These are phyloP conservation scores for Chionodraco myersi DNA, from an alignment of 2,113 vertebrate species.

Conservation along the genomic window DNA sequence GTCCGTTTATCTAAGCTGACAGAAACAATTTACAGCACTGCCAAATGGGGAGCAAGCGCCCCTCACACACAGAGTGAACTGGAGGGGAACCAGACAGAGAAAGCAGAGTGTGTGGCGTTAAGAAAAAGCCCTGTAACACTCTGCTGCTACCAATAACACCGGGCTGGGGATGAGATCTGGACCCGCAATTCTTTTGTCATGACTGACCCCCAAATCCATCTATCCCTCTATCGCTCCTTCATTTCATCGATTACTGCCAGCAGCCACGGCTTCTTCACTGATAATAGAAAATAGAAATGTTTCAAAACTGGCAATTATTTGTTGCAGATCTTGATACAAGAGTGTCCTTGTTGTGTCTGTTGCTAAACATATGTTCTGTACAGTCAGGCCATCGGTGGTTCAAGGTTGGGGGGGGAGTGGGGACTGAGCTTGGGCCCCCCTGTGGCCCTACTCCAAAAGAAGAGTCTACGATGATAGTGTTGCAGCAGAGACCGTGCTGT, in stretches of 20 bases:
- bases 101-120: conserved; percentile 44
- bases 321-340: background rate
- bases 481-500: too few relatives aligned
- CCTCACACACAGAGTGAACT: conserved; percentile 60
- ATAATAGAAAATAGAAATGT: conserved; percentile 8
- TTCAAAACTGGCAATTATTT: background rate
- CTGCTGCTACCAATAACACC: conserved; percentile 33
- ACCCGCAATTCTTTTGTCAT: conserved; percentile 2
- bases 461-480: too few relatives aligned
- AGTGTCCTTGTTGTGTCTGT: background rate
- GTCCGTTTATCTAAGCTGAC: conserved; percentile 82
- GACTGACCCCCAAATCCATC: background rate
- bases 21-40: conserved; percentile 81
- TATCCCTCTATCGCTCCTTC: background rate
- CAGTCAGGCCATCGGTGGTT: too few relatives aligned
- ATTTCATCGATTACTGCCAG: conserved; percentile 8
- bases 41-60: conserved; percentile 69
- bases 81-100: conserved; percentile 63
- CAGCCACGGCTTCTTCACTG: background rate
- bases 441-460: too few relatives aligned
- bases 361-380: background rate
- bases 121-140: conserved; percentile 29
- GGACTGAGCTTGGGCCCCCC: too few relatives aligned
- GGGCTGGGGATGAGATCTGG: conserved; percentile 12
- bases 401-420: too few relatives aligned